Evolutionary conservation across 2,888 invertebrate genomes (phyloP), one percentile per base, ranked within the genome.

Genomic region (Leptinotarsa haldemani): DNA sequence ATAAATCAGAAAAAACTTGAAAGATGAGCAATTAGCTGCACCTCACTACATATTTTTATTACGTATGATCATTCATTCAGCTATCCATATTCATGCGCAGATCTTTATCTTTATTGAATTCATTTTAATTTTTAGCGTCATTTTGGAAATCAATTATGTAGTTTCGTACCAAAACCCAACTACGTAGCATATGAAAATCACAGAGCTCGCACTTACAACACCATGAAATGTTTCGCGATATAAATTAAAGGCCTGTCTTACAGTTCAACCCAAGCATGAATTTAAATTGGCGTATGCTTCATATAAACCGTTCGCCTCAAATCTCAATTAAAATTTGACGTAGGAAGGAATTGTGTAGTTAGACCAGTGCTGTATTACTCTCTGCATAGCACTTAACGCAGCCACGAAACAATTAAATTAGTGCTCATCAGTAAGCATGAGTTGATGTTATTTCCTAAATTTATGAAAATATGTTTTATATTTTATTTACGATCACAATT

Each of bases 81-180:
- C 16, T 25, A 22, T 25, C 16, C 58, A 13, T 15, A 58, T 58
- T 58, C 22, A 58, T 22, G 20, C 13, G 25, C 58, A 22, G 58
- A 58, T 58, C 16, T 12, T 58, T 13, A 58, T 58, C 58, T 22
- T 58, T 13, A 58, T 22, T 58, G 22, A 58, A 22, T 22, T 25
- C 25, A 58, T 58, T 58, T 15, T 15, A 58, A 58, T 25, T 58
- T 56, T 25, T 4, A 65, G 16, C 52, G 30, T 66, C 5, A 52
- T 66, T 66, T 66, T 22, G 66, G 25, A 9, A 22, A 66, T 66
- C 66, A 66, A 66, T 66, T 66, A n/a, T n/a, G n/a, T n/a, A 66
- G 66, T 66, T 47, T 66, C 66, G 66, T 16, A 66, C 52, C 50
- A 66, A 66, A 66, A 52, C 66, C 30, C 66, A 66, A 66, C 50